Conservation (phyloP, 2,888 invertebrate species). For the Apamea anceps region DNA sequence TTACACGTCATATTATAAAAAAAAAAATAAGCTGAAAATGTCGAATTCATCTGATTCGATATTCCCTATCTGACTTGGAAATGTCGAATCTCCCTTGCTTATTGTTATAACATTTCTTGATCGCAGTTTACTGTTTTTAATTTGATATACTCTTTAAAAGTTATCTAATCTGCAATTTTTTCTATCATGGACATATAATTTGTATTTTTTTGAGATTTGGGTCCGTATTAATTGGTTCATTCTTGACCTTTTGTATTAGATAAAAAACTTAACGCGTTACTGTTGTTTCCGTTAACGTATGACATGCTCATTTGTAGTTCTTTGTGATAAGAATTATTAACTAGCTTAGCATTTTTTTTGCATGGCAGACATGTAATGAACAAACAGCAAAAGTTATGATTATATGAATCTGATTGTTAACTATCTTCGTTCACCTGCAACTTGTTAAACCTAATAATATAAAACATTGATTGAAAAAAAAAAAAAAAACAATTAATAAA, state of each 20-base stretch:
- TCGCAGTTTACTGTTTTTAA: neutral
- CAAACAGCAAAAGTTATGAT: neutral
- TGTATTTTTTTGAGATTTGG: neutral
- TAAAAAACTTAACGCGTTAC: constrained; percentile 24
- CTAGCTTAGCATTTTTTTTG: neutral
- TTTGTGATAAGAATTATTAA: constrained; percentile 19
- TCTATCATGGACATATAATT: neutral
- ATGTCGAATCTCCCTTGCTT: too few species aligned
- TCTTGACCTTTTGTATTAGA: constrained; percentile 46
- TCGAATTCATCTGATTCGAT: too few species aligned
- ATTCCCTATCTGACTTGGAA: too few species aligned
- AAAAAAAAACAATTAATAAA: too few species aligned
- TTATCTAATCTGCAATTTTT: neutral
- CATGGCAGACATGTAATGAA: neutral
- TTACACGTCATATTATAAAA: too few species aligned
- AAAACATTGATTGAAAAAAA: too few species aligned
- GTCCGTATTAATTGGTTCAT: neutral
- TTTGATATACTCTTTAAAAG: neutral
- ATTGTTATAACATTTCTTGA: neutral
- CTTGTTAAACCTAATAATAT: neutral
- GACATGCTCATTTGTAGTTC: neutral
- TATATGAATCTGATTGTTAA: neutral
- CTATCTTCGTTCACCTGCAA: neutral
- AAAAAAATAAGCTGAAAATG: too few species aligned
- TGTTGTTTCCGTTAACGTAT: constrained; percentile 21